phyloP scores from a whole-genome alignment of 2,888 invertebrate genomes.

The Drosophila dives region DNA sequence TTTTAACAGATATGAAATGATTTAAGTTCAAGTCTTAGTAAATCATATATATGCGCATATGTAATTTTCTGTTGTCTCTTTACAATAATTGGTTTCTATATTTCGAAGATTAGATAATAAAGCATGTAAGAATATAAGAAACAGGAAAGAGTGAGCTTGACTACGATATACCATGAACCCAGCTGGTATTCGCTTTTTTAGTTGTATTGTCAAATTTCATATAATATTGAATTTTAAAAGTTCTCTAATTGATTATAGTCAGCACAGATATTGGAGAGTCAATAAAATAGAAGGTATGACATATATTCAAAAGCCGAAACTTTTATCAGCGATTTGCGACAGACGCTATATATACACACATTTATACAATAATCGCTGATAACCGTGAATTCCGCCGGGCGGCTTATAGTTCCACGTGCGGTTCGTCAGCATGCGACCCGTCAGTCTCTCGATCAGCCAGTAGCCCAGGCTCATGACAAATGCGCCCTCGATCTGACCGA shows the following conservation, averaged over 20 bases:
- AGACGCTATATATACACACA: too few relatives aligned
- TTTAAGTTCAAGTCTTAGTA: neutral
- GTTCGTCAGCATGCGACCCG: slow-evolving; percentile 89
- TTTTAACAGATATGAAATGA: neutral
- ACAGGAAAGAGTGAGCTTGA: neutral
- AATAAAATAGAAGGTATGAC: too few relatives aligned
- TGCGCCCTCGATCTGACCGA: slow-evolving; percentile 92
- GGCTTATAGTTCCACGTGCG: slow-evolving; percentile 93
- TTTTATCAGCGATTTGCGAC: too few relatives aligned
- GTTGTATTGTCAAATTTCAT: neutral
- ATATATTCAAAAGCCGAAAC: too few relatives aligned
- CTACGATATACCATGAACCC: neutral
- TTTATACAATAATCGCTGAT: too few relatives aligned
- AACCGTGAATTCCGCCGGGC: slow-evolving; percentile 86
- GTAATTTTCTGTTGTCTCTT: neutral
- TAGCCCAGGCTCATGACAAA: slow-evolving; percentile 92
- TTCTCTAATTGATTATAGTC: neutral
- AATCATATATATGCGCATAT: neutral
- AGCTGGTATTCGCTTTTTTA: neutral
- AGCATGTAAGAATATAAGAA: neutral
- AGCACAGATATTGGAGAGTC: too few relatives aligned
- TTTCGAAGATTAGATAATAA: neutral
- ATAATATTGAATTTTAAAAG: neutral
- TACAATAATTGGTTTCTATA: too few relatives aligned
- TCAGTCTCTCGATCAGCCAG: slow-evolving; percentile 88